Base-by-base conservation (phyloP, 2,888 invertebrate genomes). In the Polia nebulosa region DNA sequence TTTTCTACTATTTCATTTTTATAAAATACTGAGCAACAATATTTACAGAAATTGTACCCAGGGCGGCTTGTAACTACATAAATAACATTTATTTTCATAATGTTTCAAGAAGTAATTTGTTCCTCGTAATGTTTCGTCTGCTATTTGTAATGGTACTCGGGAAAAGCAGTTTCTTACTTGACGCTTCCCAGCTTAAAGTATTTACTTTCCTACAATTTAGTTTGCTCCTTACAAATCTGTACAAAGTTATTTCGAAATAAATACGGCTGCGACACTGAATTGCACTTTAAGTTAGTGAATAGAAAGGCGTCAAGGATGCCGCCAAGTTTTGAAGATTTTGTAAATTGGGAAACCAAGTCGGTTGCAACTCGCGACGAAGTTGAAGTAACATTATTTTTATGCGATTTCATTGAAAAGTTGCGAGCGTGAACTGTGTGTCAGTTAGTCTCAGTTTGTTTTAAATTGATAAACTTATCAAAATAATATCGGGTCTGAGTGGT, bases 211-310 rank as follows among this genome's bases (percentile, higher is more conserved):
- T n/a, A 53, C 55, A 27, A 41, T 41, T 41, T 15, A 17, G 13
- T 68, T 32, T 32, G 15, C 11, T 13, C 6, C 32, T 51, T 15
- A 22, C 53, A 61, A 61, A 15, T 47, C 34, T 2, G 3, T 25
- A 11, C 29, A 36, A 72, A 47, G 15, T 49, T 36, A 36, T 49
- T 44, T 41, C 17, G 22, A 36, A 49, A 44, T 49, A 39, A 58
- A 49, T 49, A 36, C n/a, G 5, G 27, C 25, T n/a, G 41, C 25
- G 47, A 61, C 68, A 20, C 22, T 20, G 32, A 39, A 53, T 41
- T 61, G 61, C 68, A 74, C 57, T 73, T 56, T 20, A 44, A 74
- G 53, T 69, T 45, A 13, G 5, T 41, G 20, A 39, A 52, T n/a
- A 39, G 41, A 34, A 8, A 51, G 49, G 17, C 20, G 15, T 17